phyloP scores from a whole-genome alignment of 2,797 vertebrate species.

The Sebastes jordani region DNA sequence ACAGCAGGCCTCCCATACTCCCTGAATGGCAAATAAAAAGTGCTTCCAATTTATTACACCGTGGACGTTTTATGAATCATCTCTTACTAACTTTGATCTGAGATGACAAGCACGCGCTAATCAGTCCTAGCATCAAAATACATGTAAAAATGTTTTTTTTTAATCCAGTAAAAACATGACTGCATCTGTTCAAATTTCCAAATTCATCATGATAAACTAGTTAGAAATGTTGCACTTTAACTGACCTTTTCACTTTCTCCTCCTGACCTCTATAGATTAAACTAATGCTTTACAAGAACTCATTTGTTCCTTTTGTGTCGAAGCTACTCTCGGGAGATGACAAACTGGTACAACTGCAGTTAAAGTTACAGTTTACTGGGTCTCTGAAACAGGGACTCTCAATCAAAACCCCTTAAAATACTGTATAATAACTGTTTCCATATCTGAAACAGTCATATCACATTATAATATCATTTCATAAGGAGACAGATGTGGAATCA shows the following conservation, averaged over 20 bases:
- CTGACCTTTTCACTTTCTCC: not conserved
- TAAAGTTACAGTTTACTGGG: conserved; percentile 12
- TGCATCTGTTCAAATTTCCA: not conserved
- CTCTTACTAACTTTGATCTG: conserved; percentile 62
- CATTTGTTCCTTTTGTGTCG: conserved; percentile 5
- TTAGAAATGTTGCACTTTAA: conserved; percentile 5
- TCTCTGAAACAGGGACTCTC: conserved; percentile 3
- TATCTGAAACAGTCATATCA: conserved; percentile 9
- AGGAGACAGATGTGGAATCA: conserved; percentile 12
- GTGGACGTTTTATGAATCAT: conserved; percentile 61
- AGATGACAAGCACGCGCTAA: conserved; percentile 50
- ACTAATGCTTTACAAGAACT: conserved; percentile 5
- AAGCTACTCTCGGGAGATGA: conserved; percentile 1
- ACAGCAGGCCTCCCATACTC: conserved; percentile 80
- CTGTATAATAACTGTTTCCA: not conserved
- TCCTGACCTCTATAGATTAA: conserved; percentile 1
- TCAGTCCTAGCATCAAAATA: conserved; percentile 20
- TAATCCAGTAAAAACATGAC: not conserved
- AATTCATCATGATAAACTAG: not conserved
- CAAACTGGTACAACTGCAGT: conserved; percentile 8
- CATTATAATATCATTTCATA: conserved; percentile 13
- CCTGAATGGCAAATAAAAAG: conserved; percentile 72
- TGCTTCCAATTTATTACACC: conserved; percentile 65
- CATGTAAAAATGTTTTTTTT: not conserved
- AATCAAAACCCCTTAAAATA: not conserved